Base-by-base conservation (phyloP, 2,888 invertebrate genomes). In the Labia minor region DNA sequence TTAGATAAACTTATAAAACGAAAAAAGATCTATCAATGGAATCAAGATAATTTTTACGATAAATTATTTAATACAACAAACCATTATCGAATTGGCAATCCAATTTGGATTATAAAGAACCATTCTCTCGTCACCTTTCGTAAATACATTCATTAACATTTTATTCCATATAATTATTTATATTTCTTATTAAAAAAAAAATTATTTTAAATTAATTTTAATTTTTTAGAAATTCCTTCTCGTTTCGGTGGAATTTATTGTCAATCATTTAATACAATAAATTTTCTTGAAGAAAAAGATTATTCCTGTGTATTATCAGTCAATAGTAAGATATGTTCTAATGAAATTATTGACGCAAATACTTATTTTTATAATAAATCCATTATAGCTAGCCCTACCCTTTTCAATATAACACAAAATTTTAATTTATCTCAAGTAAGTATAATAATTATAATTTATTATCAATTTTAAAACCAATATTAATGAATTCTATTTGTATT, bases 211-310 rank as follows among this genome's bases (percentile, higher is more conserved):
- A 68, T 63, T 65, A 64, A 70, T 69, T 65, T 72, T 72, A n/a
- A n/a, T 66, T 69, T 65, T 71, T 67, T 68, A 78, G 79, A 74
- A 69, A 62, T 78, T 14, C 76, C 77, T 11, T 73, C 74, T 19
- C 74, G 72, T 66, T 75, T 77, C 63, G 69, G 77, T 11, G 75
- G 75, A 4, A 70, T 72, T 37, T 69, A 72, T 63, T 80, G 80
- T 70, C 67, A 74, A 61, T 70, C 73, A 18, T 76, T 74, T 65
- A 79, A 78, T 71, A 73, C 74, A 65, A 69, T 82, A 1, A 75
- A 74, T 70, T 82, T 78, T 74, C 76, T 83, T 62, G 74, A 78
- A 72, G 74, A 80, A 70, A 74, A 78, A 71, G 74, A 77, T 70
- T 74, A 74, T 66, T 71, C 72, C 18, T 81, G 81, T 71, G 72